Evolutionary conservation across 2,888 invertebrate genomes (phyloP).

Genomic region (Drosophila melanocephala): DNA sequence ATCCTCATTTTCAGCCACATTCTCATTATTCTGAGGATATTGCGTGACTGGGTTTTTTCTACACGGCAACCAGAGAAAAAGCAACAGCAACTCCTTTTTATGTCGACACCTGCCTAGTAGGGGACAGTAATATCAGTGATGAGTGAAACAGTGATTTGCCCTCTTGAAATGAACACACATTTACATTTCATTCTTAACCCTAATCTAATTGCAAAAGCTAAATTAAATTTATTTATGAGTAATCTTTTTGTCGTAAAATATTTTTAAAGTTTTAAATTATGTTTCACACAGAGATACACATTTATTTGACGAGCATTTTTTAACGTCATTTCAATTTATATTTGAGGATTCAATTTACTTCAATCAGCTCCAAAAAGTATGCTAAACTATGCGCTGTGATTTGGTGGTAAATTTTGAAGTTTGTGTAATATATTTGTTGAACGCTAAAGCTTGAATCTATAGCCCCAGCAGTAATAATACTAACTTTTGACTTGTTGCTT

Average conservation of each 20-base stretch:
- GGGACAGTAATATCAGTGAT: slow-evolving; percentile 17
- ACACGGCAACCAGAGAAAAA: slow-evolving; percentile 4
- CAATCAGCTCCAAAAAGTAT: slow-evolving; percentile 24
- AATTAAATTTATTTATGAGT: neutral
- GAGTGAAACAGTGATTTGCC: slow-evolving; percentile 11
- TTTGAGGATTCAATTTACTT: neutral
- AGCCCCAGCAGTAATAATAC: neutral
- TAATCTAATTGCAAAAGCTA: neutral
- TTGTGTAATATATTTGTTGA: neutral
- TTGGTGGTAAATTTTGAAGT: neutral
- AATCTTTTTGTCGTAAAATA: neutral
- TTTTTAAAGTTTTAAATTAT: neutral
- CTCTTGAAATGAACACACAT: neutral
- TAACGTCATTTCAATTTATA: neutral
- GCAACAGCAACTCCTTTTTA: slow-evolving; percentile 38
- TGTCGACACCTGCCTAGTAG: slow-evolving; percentile 33
- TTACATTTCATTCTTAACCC: neutral
- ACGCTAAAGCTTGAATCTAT: neutral
- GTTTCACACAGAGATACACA: no score
- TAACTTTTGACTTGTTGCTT: neutral
- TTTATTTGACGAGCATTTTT: neutral
- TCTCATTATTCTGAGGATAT: slow-evolving; percentile 37
- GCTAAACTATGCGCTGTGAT: neutral
- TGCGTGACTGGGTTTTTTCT: slow-evolving; percentile 27
- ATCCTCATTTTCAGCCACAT: slow-evolving; percentile 10